Conservation (phyloP, 2,888 invertebrate species). For the Cephus pulcher region DNA sequence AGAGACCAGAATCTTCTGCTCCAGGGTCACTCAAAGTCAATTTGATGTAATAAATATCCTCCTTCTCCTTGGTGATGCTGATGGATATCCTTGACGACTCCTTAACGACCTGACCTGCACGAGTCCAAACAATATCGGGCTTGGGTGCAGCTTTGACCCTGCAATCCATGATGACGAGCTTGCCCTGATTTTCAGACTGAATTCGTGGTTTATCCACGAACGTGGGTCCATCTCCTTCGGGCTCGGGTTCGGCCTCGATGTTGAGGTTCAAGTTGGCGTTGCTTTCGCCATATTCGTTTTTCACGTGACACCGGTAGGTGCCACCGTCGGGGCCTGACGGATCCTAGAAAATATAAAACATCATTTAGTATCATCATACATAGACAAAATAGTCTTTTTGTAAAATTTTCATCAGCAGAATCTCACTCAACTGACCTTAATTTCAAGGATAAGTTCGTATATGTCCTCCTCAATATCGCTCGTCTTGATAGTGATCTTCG, state of each 20-base stretch:
- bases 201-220: conserved; percentile 93
- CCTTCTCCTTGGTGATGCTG: conserved; percentile 76
- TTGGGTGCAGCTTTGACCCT: conserved; percentile 85
- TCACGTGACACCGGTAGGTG: conserved; percentile 92
- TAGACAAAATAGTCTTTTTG: neutral
- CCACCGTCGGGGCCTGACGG: conserved; percentile 86
- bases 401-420: neutral
- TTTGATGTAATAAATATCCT: conserved; percentile 87
- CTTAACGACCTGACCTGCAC: conserved; percentile 81
- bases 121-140: conserved; percentile 86
- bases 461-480: conserved; percentile 84
- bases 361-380: neutral
- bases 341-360: conserved; percentile 70
- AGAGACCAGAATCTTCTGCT: conserved; percentile 95
- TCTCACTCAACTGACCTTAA: conserved; percentile 71
- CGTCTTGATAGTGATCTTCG: conserved; percentile 85
- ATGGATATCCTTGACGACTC: conserved; percentile 87
- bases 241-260: conserved; percentile 96
- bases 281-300: conserved; percentile 96
- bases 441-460: conserved; percentile 87
- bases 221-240: conserved; percentile 92
- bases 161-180: conserved; percentile 89
- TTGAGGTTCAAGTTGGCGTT: conserved; percentile 97
- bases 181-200: conserved; percentile 85
- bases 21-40: conserved; percentile 91